Base-by-base conservation (phyloP, 1,140 invertebrate species). In the Belonocnema kinseyi region DNA sequence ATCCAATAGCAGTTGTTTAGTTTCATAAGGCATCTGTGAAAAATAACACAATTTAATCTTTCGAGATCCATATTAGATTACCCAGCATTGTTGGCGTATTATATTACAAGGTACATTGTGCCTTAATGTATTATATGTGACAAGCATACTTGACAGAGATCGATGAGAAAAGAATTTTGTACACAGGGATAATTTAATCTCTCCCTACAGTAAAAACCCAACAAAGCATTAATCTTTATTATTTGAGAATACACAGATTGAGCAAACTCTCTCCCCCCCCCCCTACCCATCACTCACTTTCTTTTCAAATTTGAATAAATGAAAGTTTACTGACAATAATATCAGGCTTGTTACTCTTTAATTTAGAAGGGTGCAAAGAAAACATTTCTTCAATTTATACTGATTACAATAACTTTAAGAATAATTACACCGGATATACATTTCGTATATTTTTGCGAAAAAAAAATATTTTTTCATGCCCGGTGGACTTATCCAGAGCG, bases 101-200 rank as follows among this genome's bases (percentile, higher is more conserved):
- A 40, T 40, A 66, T 66, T 66, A 66, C 61, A 66, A 40, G 33
- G 61, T 66, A 66, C 61, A 66, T 66, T 40, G 33, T 66, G 40
- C 26, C 26, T 66, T 66, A 66, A 66, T 66, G 61, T 21, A 66
- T 66, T 66, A 66, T 66, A 40, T 66, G 61, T 66, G 61, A 66
- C 40, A 66, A 66, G 61, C 61, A 40, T 10, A 46, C 26, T 66
- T 40, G 61, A 66, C 61, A 66, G 61, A 66, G 61, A 66, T 66
- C 26, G 61, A 66, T 66, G 26, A 40, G 61, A 12, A 46, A 66
- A 66, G 40, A 66, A 40, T 66, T n/a, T 66, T 5, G n/a, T n/a
- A 16, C n/a, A 3, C 26, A 66, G 26, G 40, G 40, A 66, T 66
- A 40, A 66, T 66, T 66, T 46, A 26, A 66, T 66, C 33, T n/a